phyloP scores from a whole-genome alignment of 2,797 vertebrate species.

The Accipiter fasciatus region DNA sequence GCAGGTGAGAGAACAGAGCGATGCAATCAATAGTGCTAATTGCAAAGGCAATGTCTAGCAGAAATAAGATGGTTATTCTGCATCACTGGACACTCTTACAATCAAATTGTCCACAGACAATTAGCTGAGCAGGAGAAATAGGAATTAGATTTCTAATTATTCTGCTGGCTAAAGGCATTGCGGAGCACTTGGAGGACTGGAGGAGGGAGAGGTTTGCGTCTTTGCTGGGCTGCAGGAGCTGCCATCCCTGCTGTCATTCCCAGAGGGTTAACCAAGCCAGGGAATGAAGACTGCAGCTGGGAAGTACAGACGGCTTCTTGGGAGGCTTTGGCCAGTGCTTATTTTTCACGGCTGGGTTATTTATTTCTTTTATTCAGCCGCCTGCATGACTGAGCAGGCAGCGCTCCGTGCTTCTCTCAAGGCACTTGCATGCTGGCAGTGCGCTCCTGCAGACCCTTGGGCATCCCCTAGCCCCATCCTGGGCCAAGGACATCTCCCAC shows the following conservation, averaged over 20 bases:
- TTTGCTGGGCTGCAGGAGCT: not conserved
- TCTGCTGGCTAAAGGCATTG: conserved; percentile 61
- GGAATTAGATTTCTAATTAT: conserved; percentile 78
- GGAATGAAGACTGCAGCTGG: not conserved
- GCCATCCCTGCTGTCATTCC: conserved; percentile 4
- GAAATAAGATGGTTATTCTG: conserved; percentile 78
- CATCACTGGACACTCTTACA: conserved; percentile 73
- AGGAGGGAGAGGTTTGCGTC: not conserved
- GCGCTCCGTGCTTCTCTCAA: not conserved
- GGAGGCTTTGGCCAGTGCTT: conserved; percentile 16
- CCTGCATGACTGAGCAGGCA: not conserved
- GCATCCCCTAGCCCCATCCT: not conserved
- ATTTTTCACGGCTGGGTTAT: not conserved
- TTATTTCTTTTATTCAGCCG: not conserved
- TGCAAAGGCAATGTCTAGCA: conserved; percentile 73
- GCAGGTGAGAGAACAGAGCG: conserved; percentile 57
- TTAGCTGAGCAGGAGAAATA: conserved; percentile 76
- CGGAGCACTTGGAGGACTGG: not conserved
- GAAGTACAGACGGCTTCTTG: not conserved
- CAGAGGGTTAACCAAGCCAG: not conserved
- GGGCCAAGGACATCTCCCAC: not conserved
- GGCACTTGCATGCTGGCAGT: not conserved
- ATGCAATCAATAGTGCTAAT: conserved; percentile 62
- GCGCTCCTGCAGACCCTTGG: fast-evolving
- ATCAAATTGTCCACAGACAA: conserved; percentile 77